A percentile compares a stretch with the other conserved stretches of the same genome.
These are phyloP conservation scores for Abramis brama DNA, from an alignment of 2,113 vertebrate genomes.

Conservation along the genomic window DNA sequence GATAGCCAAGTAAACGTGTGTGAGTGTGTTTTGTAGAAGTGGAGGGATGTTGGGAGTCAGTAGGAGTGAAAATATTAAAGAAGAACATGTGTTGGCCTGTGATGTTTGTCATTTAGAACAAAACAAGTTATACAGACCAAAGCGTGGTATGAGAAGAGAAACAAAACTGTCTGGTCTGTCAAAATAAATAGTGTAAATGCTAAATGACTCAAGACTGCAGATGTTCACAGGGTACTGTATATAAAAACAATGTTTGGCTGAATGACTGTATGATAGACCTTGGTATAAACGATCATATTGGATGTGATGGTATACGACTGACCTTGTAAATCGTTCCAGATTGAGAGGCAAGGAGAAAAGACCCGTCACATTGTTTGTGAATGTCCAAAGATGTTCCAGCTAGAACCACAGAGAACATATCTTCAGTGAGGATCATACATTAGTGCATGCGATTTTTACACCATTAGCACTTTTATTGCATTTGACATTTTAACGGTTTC, in stretches of 20 bases:
- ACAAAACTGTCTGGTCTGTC: neutral
- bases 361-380: constrained; percentile 87
- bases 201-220: neutral
- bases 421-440: neutral
- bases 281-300: neutral
- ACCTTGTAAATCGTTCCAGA: constrained; percentile 98
- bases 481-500: neutral
- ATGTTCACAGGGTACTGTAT: neutral
- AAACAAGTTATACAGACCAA: neutral
- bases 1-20: too few relatives aligned
- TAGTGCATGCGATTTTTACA: neutral
- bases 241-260: neutral
- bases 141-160: neutral
- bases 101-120: neutral
- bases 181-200: neutral
- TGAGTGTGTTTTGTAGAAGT: too few relatives aligned
- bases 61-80: neutral
- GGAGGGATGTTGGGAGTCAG: neutral
- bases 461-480: neutral
- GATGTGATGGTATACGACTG: constrained; percentile 52
- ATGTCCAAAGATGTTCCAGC: constrained; percentile 92
- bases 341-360: constrained; percentile 92
- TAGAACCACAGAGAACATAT: constrained; percentile 60
- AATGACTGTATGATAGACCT: neutral
- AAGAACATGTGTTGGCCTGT: neutral